Conservation (phyloP, 2,888 invertebrate species). For the Gisinianus flammeolus region DNA sequence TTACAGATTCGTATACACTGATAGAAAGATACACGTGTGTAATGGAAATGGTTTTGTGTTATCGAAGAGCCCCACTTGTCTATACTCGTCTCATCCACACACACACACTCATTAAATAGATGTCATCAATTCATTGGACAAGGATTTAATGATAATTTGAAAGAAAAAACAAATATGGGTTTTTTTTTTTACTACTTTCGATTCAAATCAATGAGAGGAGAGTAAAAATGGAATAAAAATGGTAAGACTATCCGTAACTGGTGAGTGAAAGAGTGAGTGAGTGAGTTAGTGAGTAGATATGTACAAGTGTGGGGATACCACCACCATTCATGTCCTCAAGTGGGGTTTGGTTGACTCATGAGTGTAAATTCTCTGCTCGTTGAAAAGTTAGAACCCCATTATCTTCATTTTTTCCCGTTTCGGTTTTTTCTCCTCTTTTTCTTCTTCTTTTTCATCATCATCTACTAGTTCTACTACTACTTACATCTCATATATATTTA, state of each 20-base stretch:
- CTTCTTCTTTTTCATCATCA: too few relatives aligned
- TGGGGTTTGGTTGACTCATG: too few relatives aligned
- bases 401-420: slow-evolving; percentile 7
- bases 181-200: slow-evolving; percentile 8
- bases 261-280: background rate
- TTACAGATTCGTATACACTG: background rate
- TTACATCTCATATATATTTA: too few relatives aligned
- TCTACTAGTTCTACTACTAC: too few relatives aligned
- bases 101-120: slow-evolving; percentile 23
- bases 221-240: slow-evolving; percentile 10
- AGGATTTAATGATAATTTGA: slow-evolving; percentile 19
- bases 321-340: too few relatives aligned
- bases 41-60: background rate
- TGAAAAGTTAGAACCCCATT: background rate
- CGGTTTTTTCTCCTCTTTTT: background rate
- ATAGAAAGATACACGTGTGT: too few relatives aligned
- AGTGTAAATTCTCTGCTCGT: too few relatives aligned
- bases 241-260: background rate
- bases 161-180: too few relatives aligned
- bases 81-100: background rate
- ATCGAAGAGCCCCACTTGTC: too few relatives aligned
- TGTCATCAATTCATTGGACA: slow-evolving; percentile 37
- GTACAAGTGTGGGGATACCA: too few relatives aligned
- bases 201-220: slow-evolving; percentile 14
- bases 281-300: background rate